phyloP scores from a whole-genome alignment of 2,797 vertebrate genomes.

The Echeneis naucrates region DNA sequence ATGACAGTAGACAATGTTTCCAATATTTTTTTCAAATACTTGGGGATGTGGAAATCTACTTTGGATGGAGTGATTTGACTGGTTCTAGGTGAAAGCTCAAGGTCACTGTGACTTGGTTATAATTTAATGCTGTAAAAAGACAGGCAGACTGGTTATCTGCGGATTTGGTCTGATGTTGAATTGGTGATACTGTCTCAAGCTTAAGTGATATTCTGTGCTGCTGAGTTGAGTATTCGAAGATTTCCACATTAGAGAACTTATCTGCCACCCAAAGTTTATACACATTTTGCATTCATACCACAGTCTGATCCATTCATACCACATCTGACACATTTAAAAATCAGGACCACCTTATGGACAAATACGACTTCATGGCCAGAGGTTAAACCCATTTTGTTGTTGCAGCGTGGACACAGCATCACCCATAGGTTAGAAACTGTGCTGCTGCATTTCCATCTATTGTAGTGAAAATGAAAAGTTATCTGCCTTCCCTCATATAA shows the following conservation, averaged over 20 bases:
- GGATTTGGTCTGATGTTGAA: too few relatives aligned
- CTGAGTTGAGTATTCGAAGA: too few relatives aligned
- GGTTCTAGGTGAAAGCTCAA: too few relatives aligned
- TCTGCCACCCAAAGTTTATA: not conserved
- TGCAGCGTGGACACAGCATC: not conserved
- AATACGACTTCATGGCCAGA: too few relatives aligned
- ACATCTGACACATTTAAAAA: not conserved
- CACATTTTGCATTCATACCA: not conserved
- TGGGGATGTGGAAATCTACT: too few relatives aligned
- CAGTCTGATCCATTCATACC: not conserved
- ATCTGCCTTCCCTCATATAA: constrained; percentile 28
- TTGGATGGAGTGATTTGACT: too few relatives aligned
- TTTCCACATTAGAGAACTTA: too few relatives aligned
- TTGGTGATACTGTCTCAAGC: too few relatives aligned
- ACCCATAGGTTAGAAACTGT: not conserved
- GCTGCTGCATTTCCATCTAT: constrained; percentile 13
- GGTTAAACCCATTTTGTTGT: not conserved
- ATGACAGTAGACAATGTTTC: not conserved
- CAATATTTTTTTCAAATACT: not conserved
- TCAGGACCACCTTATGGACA: not conserved
- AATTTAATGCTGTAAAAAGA: too few relatives aligned
- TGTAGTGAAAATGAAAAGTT: constrained; percentile 38
- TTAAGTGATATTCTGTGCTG: too few relatives aligned
- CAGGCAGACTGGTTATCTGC: too few relatives aligned
- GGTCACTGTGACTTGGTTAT: too few relatives aligned